Conservation (phyloP, 2,113 vertebrate species). For the Phaethon lepturus region DNA sequence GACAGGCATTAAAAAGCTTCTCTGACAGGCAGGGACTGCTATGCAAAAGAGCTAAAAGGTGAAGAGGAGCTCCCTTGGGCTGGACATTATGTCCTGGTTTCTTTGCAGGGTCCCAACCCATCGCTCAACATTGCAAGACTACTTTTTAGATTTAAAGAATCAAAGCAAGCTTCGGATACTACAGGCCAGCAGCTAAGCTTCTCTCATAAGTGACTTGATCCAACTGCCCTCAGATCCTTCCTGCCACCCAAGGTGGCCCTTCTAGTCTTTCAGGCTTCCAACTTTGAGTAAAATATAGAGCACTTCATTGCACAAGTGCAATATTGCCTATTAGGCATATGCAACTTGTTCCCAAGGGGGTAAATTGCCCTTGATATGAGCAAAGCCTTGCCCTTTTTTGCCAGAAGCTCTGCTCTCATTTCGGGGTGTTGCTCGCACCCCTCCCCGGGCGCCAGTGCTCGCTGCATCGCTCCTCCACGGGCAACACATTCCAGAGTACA, state of each 20-base stretch:
- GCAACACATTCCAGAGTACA: constrained; percentile 12
- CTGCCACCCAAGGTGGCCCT: neutral
- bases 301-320: neutral
- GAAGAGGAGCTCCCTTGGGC: neutral
- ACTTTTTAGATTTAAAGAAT: neutral
- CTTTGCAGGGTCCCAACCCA: neutral
- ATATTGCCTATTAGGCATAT: neutral
- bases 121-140: neutral
- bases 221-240: neutral
- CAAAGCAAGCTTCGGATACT: neutral
- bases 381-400: accelerated
- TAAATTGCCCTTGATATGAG: neutral
- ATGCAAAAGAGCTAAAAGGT: neutral
- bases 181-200: neutral
- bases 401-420: neutral
- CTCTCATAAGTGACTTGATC: neutral
- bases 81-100: neutral
- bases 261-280: neutral
- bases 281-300: neutral
- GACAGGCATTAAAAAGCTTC: neutral
- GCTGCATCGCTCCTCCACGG: neutral
- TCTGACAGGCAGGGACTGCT: neutral
- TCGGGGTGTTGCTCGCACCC: neutral
- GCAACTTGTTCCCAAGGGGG: neutral
- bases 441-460: accelerated